Evolutionary conservation across 2,888 invertebrate genomes (phyloP).

Genomic region (Oxytorus armatus): DNA sequence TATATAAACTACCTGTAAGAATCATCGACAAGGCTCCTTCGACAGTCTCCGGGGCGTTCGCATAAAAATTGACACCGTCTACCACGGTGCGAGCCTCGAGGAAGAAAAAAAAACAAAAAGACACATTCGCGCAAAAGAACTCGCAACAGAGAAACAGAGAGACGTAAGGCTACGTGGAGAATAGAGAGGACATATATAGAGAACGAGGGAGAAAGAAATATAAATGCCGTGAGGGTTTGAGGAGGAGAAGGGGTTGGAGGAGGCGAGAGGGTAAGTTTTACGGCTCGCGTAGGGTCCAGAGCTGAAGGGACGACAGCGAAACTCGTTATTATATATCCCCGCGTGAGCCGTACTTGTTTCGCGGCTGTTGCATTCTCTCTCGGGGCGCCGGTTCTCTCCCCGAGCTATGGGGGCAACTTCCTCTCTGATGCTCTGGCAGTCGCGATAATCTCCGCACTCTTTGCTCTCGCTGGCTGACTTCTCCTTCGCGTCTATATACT

Average conservation of each 20-base stretch:
- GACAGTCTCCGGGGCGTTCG: slow-evolving; percentile 56
- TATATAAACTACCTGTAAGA: slow-evolving; percentile 15
- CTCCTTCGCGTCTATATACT: slow-evolving; percentile 10
- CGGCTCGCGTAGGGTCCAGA: slow-evolving; percentile 79
- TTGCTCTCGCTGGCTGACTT: slow-evolving; percentile 51
- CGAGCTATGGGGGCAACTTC: too few species aligned
- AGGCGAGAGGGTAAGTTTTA: slow-evolving; percentile 74
- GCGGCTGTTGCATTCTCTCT: slow-evolving; percentile 72
- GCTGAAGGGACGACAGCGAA: slow-evolving; percentile 82
- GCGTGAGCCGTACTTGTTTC: slow-evolving; percentile 80
- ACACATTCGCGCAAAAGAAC: slow-evolving; percentile 14
- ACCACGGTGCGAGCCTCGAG: slow-evolving; percentile 62
- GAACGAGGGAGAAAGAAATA: slow-evolving; percentile 47
- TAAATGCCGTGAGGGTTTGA: slow-evolving; percentile 27
- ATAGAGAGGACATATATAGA: slow-evolving; percentile 46
- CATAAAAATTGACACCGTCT: slow-evolving; percentile 81
- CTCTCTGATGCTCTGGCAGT: slow-evolving; percentile 40
- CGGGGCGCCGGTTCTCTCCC: slow-evolving; percentile 53
- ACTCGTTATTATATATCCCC: slow-evolving; percentile 84
- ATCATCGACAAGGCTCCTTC: slow-evolving; percentile 41
- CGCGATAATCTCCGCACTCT: slow-evolving; percentile 54
- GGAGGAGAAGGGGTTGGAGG: too few species aligned
- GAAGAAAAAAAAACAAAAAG: slow-evolving; percentile 41
- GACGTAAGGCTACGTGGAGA: slow-evolving; percentile 39
- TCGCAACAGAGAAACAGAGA: not conserved